A percentile compares a stretch with the other conserved stretches of the same genome.
Conservation (phyloP, 2,888 invertebrate genomes). For the Taphrorychus bicolor region DNA sequence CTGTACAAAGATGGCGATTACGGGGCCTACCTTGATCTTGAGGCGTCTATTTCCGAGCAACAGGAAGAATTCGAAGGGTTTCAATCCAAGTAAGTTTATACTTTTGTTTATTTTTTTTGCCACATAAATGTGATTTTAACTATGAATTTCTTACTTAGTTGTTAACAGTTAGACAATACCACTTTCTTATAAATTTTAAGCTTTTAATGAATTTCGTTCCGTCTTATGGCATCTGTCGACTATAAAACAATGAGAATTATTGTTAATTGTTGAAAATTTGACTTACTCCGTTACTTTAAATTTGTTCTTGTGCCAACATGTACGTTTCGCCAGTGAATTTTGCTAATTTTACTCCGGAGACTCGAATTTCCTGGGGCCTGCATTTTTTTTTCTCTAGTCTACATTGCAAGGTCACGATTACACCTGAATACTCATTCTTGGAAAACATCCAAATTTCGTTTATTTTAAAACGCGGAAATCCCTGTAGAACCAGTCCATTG, state of each 20-base stretch:
- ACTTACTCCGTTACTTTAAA: no score
- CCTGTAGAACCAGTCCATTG: background rate
- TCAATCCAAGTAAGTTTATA: slow-evolving; percentile 91
- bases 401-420: slow-evolving; percentile 27
- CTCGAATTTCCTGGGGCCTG: slow-evolving; percentile 9
- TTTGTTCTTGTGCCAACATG: no score
- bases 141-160: no score
- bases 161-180: no score
- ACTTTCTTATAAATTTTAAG: no score
- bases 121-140: background rate
- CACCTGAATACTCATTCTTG: slow-evolving; percentile 27
- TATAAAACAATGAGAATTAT: no score
- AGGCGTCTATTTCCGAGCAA: slow-evolving; percentile 95
- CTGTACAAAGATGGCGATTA: slow-evolving; percentile 97
- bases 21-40: slow-evolving; percentile 95
- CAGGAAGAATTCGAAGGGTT: slow-evolving; percentile 97
- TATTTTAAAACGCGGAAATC: background rate
- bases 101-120: no score
- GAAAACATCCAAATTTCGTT: slow-evolving; percentile 10
- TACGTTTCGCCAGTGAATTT: no score
- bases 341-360: slow-evolving; percentile 5
- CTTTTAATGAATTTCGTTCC: no score
- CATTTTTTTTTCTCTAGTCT: background rate
- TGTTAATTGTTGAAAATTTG: no score
- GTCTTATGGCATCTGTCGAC: no score